A percentile compares a stretch with the other conserved stretches of the same genome.
Conservation (phyloP, 2,113 vertebrate species). For the Sardina pilchardus region DNA sequence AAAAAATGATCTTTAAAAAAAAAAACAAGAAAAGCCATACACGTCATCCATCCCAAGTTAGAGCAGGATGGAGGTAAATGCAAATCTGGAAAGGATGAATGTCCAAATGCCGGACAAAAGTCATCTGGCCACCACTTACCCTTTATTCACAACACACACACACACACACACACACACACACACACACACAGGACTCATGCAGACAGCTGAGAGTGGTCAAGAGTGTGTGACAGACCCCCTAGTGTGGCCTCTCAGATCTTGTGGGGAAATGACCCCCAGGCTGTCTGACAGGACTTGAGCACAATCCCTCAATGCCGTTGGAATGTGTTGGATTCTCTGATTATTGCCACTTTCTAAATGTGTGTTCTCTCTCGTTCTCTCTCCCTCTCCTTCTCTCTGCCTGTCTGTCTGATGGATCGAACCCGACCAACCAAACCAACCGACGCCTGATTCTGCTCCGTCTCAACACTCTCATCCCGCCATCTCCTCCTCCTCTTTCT, state of each 20-base stretch:
- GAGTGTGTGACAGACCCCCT: neutral
- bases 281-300: neutral
- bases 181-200: neutral
- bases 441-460: slow-evolving; percentile 65
- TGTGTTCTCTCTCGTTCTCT: slow-evolving; percentile 64
- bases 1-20: too few species aligned
- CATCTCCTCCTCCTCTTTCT: neutral
- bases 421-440: slow-evolving; percentile 63
- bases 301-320: slow-evolving; percentile 37
- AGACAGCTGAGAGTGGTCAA: neutral
- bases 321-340: slow-evolving; percentile 53
- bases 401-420: slow-evolving; percentile 76
- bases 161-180: neutral
- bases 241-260: neutral
- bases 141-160: slow-evolving; percentile 11
- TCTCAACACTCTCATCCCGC: slow-evolving; percentile 75
- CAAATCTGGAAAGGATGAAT: too few species aligned
- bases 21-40: neutral
- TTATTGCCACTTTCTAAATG: slow-evolving; percentile 70
- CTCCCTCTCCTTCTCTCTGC: slow-evolving; percentile 67
- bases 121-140: neutral
- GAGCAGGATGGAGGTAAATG: neutral
- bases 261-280: neutral
- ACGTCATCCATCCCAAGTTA: neutral
- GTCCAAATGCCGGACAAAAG: too few species aligned